A percentile compares a stretch with the other conserved stretches of the same genome.
Evolutionary conservation across 2,888 invertebrate genomes (phyloP).

Genomic region (Drosophila subsilvestris): DNA sequence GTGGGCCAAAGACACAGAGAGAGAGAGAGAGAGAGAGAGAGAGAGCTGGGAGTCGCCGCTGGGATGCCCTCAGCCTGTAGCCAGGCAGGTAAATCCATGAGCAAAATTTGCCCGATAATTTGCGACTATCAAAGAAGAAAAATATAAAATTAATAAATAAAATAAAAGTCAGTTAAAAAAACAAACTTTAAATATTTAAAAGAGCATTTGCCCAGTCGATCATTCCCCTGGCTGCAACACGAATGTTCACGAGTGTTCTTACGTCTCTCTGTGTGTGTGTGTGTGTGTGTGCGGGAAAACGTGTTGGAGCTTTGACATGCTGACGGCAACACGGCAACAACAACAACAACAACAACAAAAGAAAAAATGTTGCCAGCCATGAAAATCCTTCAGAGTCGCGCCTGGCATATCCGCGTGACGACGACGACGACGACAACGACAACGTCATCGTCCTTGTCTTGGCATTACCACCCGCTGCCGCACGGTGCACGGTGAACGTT

Average conservation of each 20-base stretch:
- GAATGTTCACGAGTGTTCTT: slow-evolving; percentile 5
- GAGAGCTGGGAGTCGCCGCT: too few relatives aligned
- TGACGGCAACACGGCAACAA: slow-evolving; percentile 75
- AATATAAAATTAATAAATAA: too few relatives aligned
- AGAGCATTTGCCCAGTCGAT: slow-evolving; percentile 5
- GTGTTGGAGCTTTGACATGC: slow-evolving; percentile 65
- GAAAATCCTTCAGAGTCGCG: slow-evolving; percentile 71
- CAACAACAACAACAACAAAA: slow-evolving; percentile 41
- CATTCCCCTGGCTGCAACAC: not conserved
- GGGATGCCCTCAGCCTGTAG: too few relatives aligned
- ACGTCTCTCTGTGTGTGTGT: slow-evolving; percentile 13
- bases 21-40: too few relatives aligned
- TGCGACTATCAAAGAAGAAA: too few relatives aligned
- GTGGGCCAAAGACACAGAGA: slow-evolving; percentile 38
- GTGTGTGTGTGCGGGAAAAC: slow-evolving; percentile 11
- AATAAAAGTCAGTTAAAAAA: too few relatives aligned
- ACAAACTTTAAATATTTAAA: not conserved
- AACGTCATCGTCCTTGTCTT: slow-evolving; percentile 40
- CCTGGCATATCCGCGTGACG: slow-evolving; percentile 50
- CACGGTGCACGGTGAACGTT: not conserved
- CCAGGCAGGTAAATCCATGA: too few relatives aligned
- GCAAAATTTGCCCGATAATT: too few relatives aligned
- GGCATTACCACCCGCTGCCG: slow-evolving; percentile 18
- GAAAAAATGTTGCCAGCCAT: slow-evolving; percentile 32
- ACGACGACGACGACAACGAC: slow-evolving; percentile 48